phyloP scores from a whole-genome alignment of 2,888 invertebrate genomes.

The Pseudolycoriella hygida region DNA sequence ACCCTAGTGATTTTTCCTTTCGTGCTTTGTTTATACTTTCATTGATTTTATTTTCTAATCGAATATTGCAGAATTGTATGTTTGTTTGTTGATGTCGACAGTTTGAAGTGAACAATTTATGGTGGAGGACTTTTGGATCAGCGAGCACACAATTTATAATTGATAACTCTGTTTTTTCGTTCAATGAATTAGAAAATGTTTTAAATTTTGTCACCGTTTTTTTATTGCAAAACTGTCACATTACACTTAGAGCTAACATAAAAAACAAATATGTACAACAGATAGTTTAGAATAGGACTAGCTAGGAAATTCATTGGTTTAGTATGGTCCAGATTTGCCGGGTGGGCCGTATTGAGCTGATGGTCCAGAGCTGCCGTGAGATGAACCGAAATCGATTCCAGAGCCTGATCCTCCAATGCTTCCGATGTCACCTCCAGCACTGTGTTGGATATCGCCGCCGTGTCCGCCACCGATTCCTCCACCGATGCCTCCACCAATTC shows the following conservation, averaged over 20 bases:
- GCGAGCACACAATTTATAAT: too few relatives aligned
- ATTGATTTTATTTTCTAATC: slow-evolving; percentile 1
- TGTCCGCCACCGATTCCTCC: slow-evolving; percentile 5
- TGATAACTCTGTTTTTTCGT: too few relatives aligned
- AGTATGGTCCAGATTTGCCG: slow-evolving; percentile 48
- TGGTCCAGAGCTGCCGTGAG: slow-evolving; percentile 19
- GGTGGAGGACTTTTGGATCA: background rate
- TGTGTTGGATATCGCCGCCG: background rate
- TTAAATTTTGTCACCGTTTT: slow-evolving; percentile 9
- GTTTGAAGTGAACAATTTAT: background rate
- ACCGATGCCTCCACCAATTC: background rate
- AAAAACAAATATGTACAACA: slow-evolving; percentile 6
- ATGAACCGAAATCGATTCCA: slow-evolving; percentile 8
- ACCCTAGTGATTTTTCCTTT: slow-evolving; percentile 1
- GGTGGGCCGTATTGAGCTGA: slow-evolving; percentile 43
- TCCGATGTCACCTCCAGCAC: background rate
- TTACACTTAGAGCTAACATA: slow-evolving; percentile 4
- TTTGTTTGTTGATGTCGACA: background rate
- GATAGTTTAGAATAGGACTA: slow-evolving; percentile 13
- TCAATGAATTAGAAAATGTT: background rate
- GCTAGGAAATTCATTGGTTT: slow-evolving; percentile 15
- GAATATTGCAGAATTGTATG: background rate
- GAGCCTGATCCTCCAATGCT: slow-evolving; percentile 2
- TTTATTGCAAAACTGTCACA: slow-evolving; percentile 7
- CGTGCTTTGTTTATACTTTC: background rate